phyloP scores from a whole-genome alignment of 1,140 invertebrate genomes.

The Pogonognathellus flavescens region DNA sequence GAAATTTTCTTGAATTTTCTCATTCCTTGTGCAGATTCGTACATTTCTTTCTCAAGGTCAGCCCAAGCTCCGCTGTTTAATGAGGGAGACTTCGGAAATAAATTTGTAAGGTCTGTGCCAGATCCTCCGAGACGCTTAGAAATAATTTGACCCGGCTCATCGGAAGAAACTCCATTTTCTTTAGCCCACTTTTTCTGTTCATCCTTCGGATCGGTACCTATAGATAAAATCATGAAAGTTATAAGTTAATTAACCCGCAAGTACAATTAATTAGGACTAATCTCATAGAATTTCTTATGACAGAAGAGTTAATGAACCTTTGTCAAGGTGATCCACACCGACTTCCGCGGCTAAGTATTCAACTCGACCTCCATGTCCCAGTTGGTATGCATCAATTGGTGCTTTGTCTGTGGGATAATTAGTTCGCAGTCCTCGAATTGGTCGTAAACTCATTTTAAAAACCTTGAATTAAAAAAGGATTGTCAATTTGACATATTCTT shows the following conservation, averaged over 20 bases:
- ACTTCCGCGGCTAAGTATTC: constrained; percentile 57
- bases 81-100: constrained; percentile 53
- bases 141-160: constrained; percentile 49
- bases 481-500: too few species aligned
- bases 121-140: constrained; percentile 54
- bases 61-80: constrained; percentile 28
- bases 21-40: constrained; percentile 48
- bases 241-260: not conserved
- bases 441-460: constrained; percentile 52
- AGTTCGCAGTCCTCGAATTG: constrained; percentile 45
- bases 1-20: constrained; percentile 57
- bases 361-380: constrained; percentile 50
- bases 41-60: constrained; percentile 32
- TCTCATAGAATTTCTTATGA: not conserved
- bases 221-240: not conserved
- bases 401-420: constrained; percentile 58
- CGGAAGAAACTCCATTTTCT: constrained; percentile 29
- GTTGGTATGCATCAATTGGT: constrained; percentile 55
- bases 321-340: constrained; percentile 49
- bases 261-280: not conserved
- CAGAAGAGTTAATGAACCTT: constrained; percentile 12
- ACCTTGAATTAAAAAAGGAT: not conserved
- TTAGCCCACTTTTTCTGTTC: constrained; percentile 53
- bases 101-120: constrained; percentile 42
- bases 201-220: constrained; percentile 17